Conservation (phyloP, 1,140 invertebrate species). For the Globodera rostochiensis region DNA sequence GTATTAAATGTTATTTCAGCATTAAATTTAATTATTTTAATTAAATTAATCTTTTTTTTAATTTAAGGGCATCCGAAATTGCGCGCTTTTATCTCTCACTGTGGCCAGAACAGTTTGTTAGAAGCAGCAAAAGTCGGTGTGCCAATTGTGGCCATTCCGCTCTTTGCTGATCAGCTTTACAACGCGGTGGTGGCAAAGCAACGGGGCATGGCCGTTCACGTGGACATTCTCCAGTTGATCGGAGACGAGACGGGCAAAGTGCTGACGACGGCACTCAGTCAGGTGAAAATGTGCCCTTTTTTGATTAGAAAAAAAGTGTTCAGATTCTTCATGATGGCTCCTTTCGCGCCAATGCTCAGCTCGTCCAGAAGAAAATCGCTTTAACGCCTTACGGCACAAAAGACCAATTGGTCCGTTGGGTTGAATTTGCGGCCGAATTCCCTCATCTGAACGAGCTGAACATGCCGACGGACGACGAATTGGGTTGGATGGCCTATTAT, state of each 20-base stretch:
- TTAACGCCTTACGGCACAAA: slow-evolving; percentile 15
- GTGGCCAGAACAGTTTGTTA: slow-evolving; percentile 73
- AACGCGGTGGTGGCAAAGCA: slow-evolving; percentile 66
- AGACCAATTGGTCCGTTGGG: slow-evolving; percentile 35
- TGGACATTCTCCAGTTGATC: slow-evolving; percentile 51
- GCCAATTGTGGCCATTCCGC: slow-evolving; percentile 73
- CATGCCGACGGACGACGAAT: slow-evolving; percentile 22
- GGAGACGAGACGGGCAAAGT: slow-evolving; percentile 23
- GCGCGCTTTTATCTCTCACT: slow-evolving; percentile 74
- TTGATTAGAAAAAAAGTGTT: neutral
- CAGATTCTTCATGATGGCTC: slow-evolving; percentile 9
- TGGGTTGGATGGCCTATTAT: slow-evolving; percentile 30
- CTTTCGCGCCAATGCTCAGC: slow-evolving; percentile 16
- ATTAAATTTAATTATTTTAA: slow-evolving; percentile 28
- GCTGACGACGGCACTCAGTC: neutral
- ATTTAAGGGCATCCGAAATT: slow-evolving; percentile 73
- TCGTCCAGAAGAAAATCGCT: slow-evolving; percentile 22
- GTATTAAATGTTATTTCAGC: slow-evolving; percentile 7
- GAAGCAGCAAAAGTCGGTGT: slow-evolving; percentile 73
- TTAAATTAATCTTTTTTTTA: slow-evolving; percentile 31
- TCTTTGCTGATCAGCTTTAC: slow-evolving; percentile 72
- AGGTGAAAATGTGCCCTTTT: neutral
- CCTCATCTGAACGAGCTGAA: slow-evolving; percentile 28
- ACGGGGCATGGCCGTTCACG: slow-evolving; percentile 52
- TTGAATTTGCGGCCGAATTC: slow-evolving; percentile 36